phyloP scores from a whole-genome alignment of 2,113 vertebrate species.

The Gobius niger region DNA sequence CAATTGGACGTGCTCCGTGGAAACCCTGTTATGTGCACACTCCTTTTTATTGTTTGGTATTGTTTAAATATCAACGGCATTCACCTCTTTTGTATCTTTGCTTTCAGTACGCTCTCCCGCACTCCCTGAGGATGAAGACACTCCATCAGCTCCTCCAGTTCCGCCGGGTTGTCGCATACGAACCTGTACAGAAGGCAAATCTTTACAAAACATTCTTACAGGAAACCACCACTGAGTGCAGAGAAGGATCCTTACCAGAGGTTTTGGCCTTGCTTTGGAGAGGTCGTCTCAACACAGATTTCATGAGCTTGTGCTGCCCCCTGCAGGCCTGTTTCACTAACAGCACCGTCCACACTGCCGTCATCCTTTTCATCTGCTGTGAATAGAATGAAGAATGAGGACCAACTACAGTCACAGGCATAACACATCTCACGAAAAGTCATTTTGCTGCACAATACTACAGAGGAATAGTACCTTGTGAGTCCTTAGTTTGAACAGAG shows the following conservation, averaged over 20 bases:
- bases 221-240: neutral
- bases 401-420: neutral
- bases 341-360: conserved; percentile 66
- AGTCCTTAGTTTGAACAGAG: conserved; percentile 22
- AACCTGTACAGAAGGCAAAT: conserved; percentile 78
- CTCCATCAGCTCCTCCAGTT: conserved; percentile 88
- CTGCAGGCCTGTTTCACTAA: conserved; percentile 71
- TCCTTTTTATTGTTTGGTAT: neutral
- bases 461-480: conserved; percentile 33
- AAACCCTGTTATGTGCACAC: too few relatives aligned
- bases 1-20: too few relatives aligned
- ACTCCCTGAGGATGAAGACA: conserved; percentile 90
- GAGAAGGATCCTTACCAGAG: conserved; percentile 81
- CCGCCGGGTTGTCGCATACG: conserved; percentile 86
- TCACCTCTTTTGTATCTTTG: conserved; percentile 86
- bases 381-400: conserved; percentile 1
- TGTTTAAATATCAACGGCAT: neutral
- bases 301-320: conserved; percentile 50
- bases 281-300: conserved; percentile 83
- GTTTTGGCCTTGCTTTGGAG: conserved; percentile 95
- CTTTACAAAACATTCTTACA: neutral
- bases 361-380: conserved; percentile 76
- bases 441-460: too few relatives aligned
- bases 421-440: neutral
- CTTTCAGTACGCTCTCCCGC: conserved; percentile 91